Evolutionary conservation across 2,888 invertebrate genomes (phyloP), one percentile per base, ranked within the genome.

Genomic region (Synergus umbraculus): DNA sequence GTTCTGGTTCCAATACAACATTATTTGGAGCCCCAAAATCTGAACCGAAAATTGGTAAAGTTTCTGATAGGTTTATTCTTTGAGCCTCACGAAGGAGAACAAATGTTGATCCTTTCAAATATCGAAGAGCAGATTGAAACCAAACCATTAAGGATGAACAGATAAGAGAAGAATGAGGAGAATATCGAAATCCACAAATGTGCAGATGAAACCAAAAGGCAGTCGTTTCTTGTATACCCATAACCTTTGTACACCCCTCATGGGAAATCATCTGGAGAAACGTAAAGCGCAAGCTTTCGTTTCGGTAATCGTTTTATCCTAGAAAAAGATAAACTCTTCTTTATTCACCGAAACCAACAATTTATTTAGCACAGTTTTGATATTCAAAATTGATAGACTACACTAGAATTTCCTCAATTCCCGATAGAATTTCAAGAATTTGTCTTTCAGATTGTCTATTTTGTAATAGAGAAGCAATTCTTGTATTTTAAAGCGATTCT

Each of bases 201-300:
- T 73, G 69, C 46, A 54, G 49, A 73, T 54, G 69, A 54, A 73
- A 73, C 15, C 49, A 73, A 49, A 29, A 29, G 69, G 49, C 29
- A 49, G 67, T 46, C 67, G 46, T 67, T 67, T 4, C 44, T 46
- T 37, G 29, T 29, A 29, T 12, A 67, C 15, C 29, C 37, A 29
- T 9, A 37, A 13, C 15, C 8, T 43, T 46, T 46, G 7, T 10
- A 46, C 46, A 22, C 18, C 49, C 49, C 69, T 73, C 69, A n/a
- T 73, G 69, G 69, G 69, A 73, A 73, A 73, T 73, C 69, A 73
- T 73, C 37, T 29, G 37, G 49, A 49, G 49, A 67, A 49, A 73
- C 69, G 10, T 73, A 46, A 29, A 73, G 69, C 22, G 49, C 46
- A 73, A 73, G 49, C 49, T 54, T 73, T 73, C 49, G 54, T 15